phyloP scores from a whole-genome alignment of 2,797 vertebrate genomes.

The Anolis apletophallus region DNA sequence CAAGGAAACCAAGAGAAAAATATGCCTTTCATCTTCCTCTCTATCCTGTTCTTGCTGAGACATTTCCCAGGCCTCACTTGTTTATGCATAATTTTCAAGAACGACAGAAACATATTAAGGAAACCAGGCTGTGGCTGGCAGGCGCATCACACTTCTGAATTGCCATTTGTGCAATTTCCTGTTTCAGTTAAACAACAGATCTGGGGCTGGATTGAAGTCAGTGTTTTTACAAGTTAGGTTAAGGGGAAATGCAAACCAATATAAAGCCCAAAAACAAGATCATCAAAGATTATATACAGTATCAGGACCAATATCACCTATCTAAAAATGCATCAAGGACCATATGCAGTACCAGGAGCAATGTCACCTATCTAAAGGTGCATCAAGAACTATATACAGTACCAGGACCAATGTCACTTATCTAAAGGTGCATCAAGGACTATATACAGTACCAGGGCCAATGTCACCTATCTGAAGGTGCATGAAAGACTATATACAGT shows the following conservation, averaged over 20 bases:
- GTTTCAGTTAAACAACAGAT: neutral
- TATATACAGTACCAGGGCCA: no score
- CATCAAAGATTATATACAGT: neutral
- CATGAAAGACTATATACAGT: no score
- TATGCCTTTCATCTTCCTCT: neutral
- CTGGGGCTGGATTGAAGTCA: neutral
- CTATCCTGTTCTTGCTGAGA: neutral
- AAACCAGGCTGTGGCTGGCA: neutral
- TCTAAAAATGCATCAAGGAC: no score
- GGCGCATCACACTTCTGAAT: neutral
- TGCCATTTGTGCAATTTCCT: constrained; percentile 4
- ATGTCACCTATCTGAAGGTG: no score
- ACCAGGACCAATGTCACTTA: no score
- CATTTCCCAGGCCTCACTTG: neutral
- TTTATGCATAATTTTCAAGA: neutral
- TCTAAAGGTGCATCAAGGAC: no score
- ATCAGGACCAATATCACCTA: neutral
- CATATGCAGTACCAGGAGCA: no score
- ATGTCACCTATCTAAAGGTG: no score
- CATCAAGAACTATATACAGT: no score
- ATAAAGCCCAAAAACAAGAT: neutral
- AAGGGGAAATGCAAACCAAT: neutral
- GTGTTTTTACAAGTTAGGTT: neutral
- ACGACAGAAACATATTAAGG: neutral
- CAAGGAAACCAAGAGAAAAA: neutral